Conservation (phyloP, 2,113 vertebrate genomes). For the Lipotes vexillifer region DNA sequence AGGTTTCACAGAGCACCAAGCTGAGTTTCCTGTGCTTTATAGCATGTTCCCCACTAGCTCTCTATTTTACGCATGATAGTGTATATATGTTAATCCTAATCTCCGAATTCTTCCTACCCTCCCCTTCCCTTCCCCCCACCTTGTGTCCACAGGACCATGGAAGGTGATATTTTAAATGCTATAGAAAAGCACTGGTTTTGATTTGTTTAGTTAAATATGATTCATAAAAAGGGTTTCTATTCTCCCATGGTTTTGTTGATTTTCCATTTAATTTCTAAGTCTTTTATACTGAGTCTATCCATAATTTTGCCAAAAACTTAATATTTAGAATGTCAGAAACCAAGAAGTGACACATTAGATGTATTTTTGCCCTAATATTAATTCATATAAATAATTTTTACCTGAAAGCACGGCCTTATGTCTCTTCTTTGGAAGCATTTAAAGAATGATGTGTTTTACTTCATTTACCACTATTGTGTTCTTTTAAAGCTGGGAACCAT, state of each 20-base stretch:
- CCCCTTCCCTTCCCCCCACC: too few species aligned
- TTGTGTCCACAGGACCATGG: too few species aligned
- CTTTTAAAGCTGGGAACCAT: slow-evolving; percentile 7
- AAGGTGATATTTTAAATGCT: not conserved
- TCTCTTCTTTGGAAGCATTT: not conserved
- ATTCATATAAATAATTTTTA: not conserved
- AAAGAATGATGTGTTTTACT: not conserved
- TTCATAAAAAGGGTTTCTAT: not conserved
- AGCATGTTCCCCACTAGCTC: too few species aligned
- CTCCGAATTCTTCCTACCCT: too few species aligned
- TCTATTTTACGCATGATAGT: too few species aligned
- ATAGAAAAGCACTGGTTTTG: not conserved
- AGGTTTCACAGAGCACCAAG: too few species aligned
- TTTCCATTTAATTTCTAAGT: slow-evolving; percentile 19
- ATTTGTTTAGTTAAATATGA: slow-evolving; percentile 1
- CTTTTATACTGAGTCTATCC: not conserved
- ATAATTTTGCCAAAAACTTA: slow-evolving; percentile 34
- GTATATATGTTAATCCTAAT: too few species aligned
- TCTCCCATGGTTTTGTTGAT: not conserved
- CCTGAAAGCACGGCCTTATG: not conserved
- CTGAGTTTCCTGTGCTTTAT: too few species aligned
- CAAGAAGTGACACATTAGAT: not conserved
- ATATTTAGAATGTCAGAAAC: not conserved
- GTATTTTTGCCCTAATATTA: slow-evolving; percentile 2
- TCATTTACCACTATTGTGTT: not conserved